phyloP scores from a whole-genome alignment of 64 coral and sea anemone genomes.

The Astreopora myriophthalma region DNA sequence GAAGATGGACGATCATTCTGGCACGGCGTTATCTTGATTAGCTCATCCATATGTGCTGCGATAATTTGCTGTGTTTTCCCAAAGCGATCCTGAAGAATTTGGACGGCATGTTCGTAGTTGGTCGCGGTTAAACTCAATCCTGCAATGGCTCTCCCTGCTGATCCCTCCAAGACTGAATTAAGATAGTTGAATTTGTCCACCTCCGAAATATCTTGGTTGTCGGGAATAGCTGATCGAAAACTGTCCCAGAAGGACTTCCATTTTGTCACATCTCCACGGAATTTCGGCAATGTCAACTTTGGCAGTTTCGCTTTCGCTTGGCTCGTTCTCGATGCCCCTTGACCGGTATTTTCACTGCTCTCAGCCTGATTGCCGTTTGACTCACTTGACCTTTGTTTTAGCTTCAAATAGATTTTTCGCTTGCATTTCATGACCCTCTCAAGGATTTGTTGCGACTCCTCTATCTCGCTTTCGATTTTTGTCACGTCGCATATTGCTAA shows the following conservation, averaged over 20 bases:
- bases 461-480: no score
- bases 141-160: neutral
- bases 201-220: neutral
- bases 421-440: no score
- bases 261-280: neutral
- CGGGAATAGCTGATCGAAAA: neutral
- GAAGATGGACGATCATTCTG: constrained; percentile 8
- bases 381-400: no score
- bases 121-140: neutral
- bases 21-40: neutral
- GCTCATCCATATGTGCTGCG: constrained; percentile 35
- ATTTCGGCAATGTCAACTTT: neutral
- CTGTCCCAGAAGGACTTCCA: constrained; percentile 26
- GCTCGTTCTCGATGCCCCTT: neutral
- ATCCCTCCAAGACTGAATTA: neutral
- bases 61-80: constrained; percentile 18
- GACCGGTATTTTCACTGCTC: no score
- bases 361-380: no score
- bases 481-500: no score
- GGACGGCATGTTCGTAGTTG: neutral
- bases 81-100: neutral
- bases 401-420: no score
- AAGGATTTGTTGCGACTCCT: no score
- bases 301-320: constrained; percentile 16
- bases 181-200: constrained; percentile 68